Percentiles rank a stretch among this genome's conserved stretches.
Conservation (phyloP, 1,140 invertebrate species). For the Leptonema lineaticorne region DNA sequence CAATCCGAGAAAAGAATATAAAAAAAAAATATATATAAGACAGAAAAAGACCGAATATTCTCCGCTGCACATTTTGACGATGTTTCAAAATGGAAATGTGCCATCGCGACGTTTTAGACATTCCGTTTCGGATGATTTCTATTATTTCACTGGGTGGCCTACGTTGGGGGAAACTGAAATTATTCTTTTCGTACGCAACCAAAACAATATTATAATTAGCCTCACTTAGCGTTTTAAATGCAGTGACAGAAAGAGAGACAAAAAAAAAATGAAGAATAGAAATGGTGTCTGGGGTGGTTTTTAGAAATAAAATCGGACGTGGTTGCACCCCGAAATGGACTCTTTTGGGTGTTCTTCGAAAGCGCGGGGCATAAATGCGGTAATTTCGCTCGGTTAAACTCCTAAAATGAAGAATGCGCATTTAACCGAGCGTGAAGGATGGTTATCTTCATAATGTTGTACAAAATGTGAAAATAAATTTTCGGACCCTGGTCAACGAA, state of each 20-base stretch:
- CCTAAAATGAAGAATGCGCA: conserved; percentile 35
- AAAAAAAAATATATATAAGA: too few relatives aligned
- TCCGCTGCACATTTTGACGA: not conserved
- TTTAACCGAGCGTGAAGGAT: conserved; percentile 40
- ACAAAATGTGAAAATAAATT: conserved; percentile 36
- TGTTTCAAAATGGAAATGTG: not conserved
- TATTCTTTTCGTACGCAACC: conserved; percentile 37
- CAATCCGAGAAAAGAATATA: too few relatives aligned
- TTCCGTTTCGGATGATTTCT: conserved; percentile 30
- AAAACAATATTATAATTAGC: conserved; percentile 43
- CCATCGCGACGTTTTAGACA: conserved; percentile 13
- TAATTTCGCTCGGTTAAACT: conserved; percentile 41
- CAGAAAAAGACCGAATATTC: too few relatives aligned
- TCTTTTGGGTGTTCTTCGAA: not conserved
- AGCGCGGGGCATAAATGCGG: conserved; percentile 36
- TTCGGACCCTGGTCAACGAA: conserved; percentile 12
- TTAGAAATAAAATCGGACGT: conserved; percentile 35
- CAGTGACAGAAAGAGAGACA: too few relatives aligned
- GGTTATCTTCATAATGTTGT: conserved; percentile 40
- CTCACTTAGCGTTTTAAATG: conserved; percentile 38
- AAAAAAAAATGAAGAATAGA: conserved; percentile 15
- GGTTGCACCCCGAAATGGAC: conserved; percentile 35
- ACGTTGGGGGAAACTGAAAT: conserved; percentile 16
- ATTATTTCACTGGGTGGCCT: conserved; percentile 36
- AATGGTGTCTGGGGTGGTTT: not conserved